Base-by-base conservation (phyloP, 2,888 invertebrate species). In the Stictocephala bisonia region DNA sequence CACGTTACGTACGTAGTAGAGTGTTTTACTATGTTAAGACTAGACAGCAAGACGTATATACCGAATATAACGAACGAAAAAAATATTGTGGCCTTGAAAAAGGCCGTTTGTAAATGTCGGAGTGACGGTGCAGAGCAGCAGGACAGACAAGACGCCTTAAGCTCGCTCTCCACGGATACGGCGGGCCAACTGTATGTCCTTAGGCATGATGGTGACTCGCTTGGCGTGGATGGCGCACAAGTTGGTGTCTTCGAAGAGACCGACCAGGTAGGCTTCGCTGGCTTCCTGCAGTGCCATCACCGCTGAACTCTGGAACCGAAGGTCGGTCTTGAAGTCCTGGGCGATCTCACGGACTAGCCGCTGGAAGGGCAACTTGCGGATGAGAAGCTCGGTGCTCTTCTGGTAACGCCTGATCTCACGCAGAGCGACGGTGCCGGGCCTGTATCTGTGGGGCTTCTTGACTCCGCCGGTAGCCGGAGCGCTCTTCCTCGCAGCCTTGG, bases 351-450 rank as follows among this genome's bases (percentile, higher is more conserved):
- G 92, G 79, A 97, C 97, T 82, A 97, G 87, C 81, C 96, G 93
- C 85, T 97, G 97, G 91, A 97, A 97, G 3, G 97, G 97, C 86
- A 97, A 87, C 85, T 97, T 97, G 82, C 96, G 91, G 87, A 97
- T 97, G 80, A 97, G 87, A 90, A 97, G 89, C 85, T 97, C 97
- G 3, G 97, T 97, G 0, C 95, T 95, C 84, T 97, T 97, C 86
- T 97, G 97, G 85, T 97, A 97, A 86, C 97, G 92, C 87, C 97
- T 91, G 85, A 97, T 97, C 89, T 97, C 97, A 87, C 97, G 91
- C 82, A 97, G 93, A 78, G 97, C 97, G 76, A 97, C 97, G 31
- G 97, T 97, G 87, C 97, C 97, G 76, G 97, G 96, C 84, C 96
- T 86, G 76, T 20, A 77, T 79, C 69, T 18, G 69, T 64, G 3